phyloP scores from a whole-genome alignment of 35 echinoderm and acorn worm species.

The Diadema setosum region DNA sequence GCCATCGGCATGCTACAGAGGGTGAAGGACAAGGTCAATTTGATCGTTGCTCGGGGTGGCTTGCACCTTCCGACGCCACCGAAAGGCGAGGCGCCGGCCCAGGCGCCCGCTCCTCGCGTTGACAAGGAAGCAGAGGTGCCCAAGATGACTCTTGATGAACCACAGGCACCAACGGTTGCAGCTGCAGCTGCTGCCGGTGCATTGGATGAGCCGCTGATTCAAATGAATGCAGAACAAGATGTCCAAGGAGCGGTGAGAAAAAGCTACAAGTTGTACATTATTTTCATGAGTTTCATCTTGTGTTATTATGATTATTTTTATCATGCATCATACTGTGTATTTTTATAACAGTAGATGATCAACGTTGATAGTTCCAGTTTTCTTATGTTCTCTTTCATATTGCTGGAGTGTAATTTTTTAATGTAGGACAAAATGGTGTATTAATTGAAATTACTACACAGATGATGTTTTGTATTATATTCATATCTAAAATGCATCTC shows the following conservation, averaged over 20 bases:
- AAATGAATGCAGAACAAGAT: neutral
- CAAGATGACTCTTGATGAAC: neutral
- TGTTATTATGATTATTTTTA: too few relatives aligned
- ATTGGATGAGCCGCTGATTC: neutral
- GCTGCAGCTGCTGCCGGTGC: neutral
- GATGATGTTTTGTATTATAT: too few relatives aligned
- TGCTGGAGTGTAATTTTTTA: too few relatives aligned
- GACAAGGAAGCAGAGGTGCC: neutral
- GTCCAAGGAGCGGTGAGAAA: neutral
- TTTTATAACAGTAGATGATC: too few relatives aligned
- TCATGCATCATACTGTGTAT: too few relatives aligned
- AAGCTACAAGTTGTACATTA: too few relatives aligned
- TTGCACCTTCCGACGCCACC: conserved; percentile 43
- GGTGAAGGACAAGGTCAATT: conserved; percentile 69
- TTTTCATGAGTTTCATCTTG: too few relatives aligned
- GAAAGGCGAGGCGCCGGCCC: neutral
- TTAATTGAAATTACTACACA: too few relatives aligned
- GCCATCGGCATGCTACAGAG: conserved; percentile 88
- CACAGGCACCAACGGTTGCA: neutral
- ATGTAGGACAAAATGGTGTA: too few relatives aligned
- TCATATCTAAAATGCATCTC: too few relatives aligned
- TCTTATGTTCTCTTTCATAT: too few relatives aligned
- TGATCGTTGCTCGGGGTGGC: conserved; percentile 88
- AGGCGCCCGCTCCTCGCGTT: neutral
- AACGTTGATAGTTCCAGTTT: too few relatives aligned